These are phyloP conservation scores for Apis laboriosa DNA, from an alignment of 1,140 invertebrate species.

Conservation along the genomic window DNA sequence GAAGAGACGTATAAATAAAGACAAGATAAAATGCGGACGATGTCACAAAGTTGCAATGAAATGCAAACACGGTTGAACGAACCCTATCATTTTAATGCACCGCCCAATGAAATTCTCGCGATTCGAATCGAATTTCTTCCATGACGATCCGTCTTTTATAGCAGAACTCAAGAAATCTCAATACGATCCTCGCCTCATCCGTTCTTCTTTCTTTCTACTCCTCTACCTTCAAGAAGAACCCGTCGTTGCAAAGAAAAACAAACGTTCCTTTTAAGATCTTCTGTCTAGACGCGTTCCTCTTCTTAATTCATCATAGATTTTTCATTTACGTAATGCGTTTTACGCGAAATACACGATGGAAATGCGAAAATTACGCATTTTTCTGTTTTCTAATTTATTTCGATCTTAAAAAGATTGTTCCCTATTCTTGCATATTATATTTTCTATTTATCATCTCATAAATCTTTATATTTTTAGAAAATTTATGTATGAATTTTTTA, in stretches of 20 bases:
- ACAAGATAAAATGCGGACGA: conserved; percentile 3
- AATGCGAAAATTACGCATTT: neutral
- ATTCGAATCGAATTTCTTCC: neutral
- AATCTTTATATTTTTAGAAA: neutral
- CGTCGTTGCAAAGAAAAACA: conserved; percentile 24
- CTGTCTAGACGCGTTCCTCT: conserved; percentile 31
- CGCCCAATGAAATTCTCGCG: conserved; percentile 42
- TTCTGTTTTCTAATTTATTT: neutral
- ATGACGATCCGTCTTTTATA: conserved; percentile 35
- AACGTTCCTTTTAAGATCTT: conserved; percentile 31
- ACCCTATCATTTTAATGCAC: conserved; percentile 45
- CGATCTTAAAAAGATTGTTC: neutral
- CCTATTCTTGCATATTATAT: neutral
- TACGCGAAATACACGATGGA: no score
- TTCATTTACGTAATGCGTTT: conserved; percentile 4
- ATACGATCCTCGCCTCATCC: conserved; percentile 10
- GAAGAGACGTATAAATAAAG: conserved; percentile 14
- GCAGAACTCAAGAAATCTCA: conserved; percentile 42
- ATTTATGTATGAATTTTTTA: no score
- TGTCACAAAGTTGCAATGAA: conserved; percentile 20
- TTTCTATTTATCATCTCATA: neutral
- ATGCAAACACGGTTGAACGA: conserved; percentile 42
- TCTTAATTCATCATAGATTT: conserved; percentile 16
- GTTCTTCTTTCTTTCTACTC: neutral
- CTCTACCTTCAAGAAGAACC: neutral